Conservation (phyloP, 1,140 invertebrate species). For the Thereuonema tuberculata region DNA sequence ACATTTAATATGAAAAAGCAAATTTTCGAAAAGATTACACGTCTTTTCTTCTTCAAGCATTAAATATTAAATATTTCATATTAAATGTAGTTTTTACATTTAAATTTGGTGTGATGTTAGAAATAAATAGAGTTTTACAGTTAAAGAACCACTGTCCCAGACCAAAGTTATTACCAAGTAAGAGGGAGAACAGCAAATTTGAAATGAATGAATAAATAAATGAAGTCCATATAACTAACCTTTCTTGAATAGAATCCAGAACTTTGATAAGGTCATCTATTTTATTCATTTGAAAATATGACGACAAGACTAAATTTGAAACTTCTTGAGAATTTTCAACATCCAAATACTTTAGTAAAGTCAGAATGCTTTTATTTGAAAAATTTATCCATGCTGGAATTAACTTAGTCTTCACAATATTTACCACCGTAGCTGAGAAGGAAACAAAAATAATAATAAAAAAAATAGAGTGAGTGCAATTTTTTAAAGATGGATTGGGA, state of each 20-base stretch:
- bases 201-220: neutral
- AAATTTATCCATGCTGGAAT: conserved; percentile 49
- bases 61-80: neutral
- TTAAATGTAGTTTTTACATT: neutral
- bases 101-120: too few relatives aligned
- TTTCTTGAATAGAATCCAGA: conserved; percentile 37
- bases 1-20: too few relatives aligned
- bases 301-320: conserved; percentile 31
- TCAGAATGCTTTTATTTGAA: conserved; percentile 43
- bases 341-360: conserved; percentile 44
- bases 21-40: too few relatives aligned
- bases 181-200: neutral
- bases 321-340: conserved; percentile 39
- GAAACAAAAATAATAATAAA: conserved; percentile 12
- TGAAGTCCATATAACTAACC: neutral
- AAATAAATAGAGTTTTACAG: too few relatives aligned
- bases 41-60: too few relatives aligned
- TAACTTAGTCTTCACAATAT: conserved; percentile 34
- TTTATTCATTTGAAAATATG: conserved; percentile 34
- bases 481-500: too few relatives aligned
- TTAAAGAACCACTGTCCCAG: neutral
- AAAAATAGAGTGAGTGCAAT: too few relatives aligned
- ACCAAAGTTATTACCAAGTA: neutral
- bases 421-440: conserved; percentile 28
- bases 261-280: conserved; percentile 39